Base-by-base conservation (phyloP, 2,888 invertebrate species). In the Keiferia lycopersicella region DNA sequence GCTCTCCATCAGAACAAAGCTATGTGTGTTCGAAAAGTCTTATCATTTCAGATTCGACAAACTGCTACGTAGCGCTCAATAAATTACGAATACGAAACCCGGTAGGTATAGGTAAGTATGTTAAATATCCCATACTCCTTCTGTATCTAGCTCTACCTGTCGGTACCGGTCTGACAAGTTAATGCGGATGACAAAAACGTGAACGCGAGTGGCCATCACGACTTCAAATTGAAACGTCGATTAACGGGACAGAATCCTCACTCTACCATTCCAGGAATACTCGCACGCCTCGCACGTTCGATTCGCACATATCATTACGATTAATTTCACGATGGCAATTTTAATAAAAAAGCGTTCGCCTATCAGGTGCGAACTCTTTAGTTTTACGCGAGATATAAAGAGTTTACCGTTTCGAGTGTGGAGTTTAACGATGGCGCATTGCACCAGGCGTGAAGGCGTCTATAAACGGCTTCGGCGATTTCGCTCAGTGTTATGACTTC, bases 401-500 rank as follows among this genome's bases (percentile, higher is more conserved):
- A 56, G 56, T 56, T 56, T 56, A 56, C 56, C 59, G 61, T 61
- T 61, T 61, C 26, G 22, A 64, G 58, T 59, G 48, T 62, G 53
- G 51, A 50, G 68, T 65, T 69, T 48, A 50, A 61, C 61, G 48
- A 30, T 22, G 16, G 61, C 61, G 61, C 61, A 61, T 48, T 61
- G 61, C 61, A 61, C 16, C 61, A 61, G 45, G 45, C 26, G 48
- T 20, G 20, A 51, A 51, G 51, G 18, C 58, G 30, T 38, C 34
- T 41, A 34, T 45, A 59, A 58, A 30, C 39, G 20, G 30, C 48
- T 39, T 45, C 34, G 34, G 38, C 58, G 61, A 26, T 48, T 69
- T 71, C 74, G 73, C 77, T 74, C 66, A 66, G 69, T 73, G 73
- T 72, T 80, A 72, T 76, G 76, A 77, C 78, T 80, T 78, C 74